Conservation (phyloP, 2,113 vertebrate species). For the Rhinolophus ferrumequinum region DNA sequence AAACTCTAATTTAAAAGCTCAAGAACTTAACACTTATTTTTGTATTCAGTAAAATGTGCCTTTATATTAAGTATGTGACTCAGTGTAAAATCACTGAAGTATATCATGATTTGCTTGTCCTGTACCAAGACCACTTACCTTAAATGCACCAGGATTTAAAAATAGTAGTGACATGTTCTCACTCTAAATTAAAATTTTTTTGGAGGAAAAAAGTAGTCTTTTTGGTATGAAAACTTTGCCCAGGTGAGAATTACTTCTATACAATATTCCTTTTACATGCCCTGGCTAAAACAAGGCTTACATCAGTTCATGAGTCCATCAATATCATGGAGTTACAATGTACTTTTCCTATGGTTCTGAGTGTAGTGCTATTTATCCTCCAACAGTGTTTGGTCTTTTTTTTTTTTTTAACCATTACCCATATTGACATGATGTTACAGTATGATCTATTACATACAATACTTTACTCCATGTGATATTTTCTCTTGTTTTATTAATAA, state of each 20-base stretch:
- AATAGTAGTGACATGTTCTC: constrained; percentile 45
- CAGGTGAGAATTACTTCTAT: neutral
- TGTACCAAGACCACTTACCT: constrained; percentile 49
- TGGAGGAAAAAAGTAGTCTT: neutral
- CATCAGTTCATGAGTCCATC: neutral
- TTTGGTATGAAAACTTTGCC: constrained; percentile 26
- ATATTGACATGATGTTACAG: neutral
- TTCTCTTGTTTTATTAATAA: constrained; percentile 21
- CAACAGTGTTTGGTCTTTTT: neutral
- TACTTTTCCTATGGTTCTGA: neutral
- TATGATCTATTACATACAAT: neutral
- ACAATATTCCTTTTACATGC: neutral
- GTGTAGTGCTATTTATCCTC: neutral
- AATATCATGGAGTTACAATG: neutral
- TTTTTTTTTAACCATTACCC: neutral
- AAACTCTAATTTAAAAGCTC: constrained; percentile 77
- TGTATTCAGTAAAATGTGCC: constrained; percentile 66
- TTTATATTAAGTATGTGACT: constrained; percentile 64
- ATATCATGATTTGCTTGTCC: constrained; percentile 54
- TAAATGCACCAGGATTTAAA: constrained; percentile 59
- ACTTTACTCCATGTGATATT: neutral
- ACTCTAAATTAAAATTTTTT: constrained; percentile 73
- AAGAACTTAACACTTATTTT: constrained; percentile 77
- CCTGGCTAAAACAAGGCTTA: neutral
- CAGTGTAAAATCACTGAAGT: constrained; percentile 54